These are phyloP conservation scores for Metacarcinus magister DNA, from an alignment of 2,888 invertebrate species.

Conservation along the genomic window DNA sequence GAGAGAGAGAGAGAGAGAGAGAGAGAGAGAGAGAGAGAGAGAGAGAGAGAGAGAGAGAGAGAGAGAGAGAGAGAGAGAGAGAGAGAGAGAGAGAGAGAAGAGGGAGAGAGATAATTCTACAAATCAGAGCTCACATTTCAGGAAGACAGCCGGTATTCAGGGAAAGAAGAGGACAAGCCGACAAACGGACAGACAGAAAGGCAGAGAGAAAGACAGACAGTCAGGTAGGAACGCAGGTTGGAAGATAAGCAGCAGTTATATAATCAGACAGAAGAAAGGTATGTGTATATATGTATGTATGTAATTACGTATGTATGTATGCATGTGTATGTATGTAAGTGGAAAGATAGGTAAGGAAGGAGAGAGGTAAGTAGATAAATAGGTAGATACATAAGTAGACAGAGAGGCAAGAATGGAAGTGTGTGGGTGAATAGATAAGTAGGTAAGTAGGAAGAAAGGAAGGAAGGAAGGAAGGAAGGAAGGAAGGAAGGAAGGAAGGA, in stretches of 20 bases:
- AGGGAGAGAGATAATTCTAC: no score
- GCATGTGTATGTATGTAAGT: not conserved
- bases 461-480: not conserved
- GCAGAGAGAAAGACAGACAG: not conserved
- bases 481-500: not conserved
- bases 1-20: conserved; percentile 66
- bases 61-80: conserved; percentile 32
- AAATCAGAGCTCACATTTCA: no score
- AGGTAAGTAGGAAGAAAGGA: not conserved
- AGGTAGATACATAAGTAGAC: not conserved
- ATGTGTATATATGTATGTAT: not conserved
- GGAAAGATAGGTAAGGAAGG: not conserved
- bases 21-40: conserved; percentile 50
- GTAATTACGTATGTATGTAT: not conserved
- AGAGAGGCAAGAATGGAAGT: not conserved
- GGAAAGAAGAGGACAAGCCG: no score
- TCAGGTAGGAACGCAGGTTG: not conserved
- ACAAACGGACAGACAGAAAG: no score
- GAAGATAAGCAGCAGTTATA: no score
- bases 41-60: conserved; percentile 12
- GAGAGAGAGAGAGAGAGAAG: not conserved
- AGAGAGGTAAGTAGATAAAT: not conserved
- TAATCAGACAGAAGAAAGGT: not conserved
- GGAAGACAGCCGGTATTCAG: no score
- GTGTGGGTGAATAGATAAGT: not conserved